phyloP scores from a whole-genome alignment of 2,888 invertebrate species.

The Holacanthella duospinosa region DNA sequence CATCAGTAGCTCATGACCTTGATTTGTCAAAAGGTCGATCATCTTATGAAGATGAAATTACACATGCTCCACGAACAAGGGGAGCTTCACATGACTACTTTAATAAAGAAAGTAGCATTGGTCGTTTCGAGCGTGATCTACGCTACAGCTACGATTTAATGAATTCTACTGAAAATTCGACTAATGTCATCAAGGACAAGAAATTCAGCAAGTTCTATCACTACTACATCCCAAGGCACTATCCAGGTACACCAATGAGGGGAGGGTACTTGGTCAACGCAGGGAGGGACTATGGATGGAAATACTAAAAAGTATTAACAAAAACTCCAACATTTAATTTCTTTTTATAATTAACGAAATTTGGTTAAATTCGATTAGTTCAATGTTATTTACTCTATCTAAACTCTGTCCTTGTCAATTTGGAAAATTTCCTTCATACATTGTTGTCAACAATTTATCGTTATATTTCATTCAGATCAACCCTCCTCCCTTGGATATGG shows the following conservation, averaged over 20 bases:
- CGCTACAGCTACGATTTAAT: not conserved
- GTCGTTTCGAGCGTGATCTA: not conserved
- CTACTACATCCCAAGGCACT: slow-evolving; percentile 4
- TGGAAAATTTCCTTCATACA: no score
- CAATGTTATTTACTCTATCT: no score
- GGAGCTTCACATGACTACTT: not conserved
- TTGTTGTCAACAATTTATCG: no score
- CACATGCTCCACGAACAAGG: not conserved
- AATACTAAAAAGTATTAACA: not conserved
- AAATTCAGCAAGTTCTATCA: not conserved
- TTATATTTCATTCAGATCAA: no score
- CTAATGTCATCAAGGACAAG: slow-evolving; percentile 4
- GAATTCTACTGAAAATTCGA: not conserved
- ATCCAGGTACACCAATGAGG: not conserved
- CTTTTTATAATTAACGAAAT: no score
- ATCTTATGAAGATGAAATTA: not conserved
- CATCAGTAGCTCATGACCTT: not conserved
- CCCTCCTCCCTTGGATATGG: no score
- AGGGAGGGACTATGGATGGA: slow-evolving; percentile 1
- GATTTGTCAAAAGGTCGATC: not conserved
- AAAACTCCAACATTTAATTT: no score
- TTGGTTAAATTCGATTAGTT: no score
- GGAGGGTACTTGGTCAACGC: not conserved
- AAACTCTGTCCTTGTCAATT: no score
- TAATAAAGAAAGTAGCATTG: not conserved